Conservation (phyloP, 2,113 vertebrate genomes). For the Micronycteris hirsuta region DNA sequence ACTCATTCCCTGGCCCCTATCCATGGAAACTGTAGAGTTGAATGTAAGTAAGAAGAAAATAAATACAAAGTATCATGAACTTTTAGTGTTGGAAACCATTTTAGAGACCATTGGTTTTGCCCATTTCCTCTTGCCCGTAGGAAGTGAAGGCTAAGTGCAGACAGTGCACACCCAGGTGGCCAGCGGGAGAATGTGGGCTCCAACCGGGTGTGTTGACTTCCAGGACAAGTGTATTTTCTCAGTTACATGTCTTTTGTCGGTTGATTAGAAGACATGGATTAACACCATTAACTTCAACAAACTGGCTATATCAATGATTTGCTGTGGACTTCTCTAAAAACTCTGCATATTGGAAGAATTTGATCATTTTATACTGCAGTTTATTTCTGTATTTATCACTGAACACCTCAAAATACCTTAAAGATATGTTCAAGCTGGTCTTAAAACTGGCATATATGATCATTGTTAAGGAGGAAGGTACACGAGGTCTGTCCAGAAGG, state of each 20-base stretch:
- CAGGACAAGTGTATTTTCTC: not conserved
- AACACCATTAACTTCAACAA: not conserved
- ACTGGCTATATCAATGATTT: not conserved
- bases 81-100: not conserved
- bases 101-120: not conserved
- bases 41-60: not conserved
- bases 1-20: accelerated
- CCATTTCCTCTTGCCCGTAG: not conserved
- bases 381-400: not conserved
- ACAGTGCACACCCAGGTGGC: not conserved
- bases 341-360: not conserved
- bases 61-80: not conserved
- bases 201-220: not conserved
- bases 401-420: not conserved
- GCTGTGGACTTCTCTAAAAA: not conserved
- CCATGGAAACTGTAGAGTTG: not conserved
- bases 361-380: not conserved
- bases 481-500: no score
- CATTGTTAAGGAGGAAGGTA: not conserved
- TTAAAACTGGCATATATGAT: not conserved
- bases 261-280: not conserved
- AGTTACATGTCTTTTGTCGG: not conserved
- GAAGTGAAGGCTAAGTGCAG: not conserved
- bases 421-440: not conserved
- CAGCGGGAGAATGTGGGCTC: accelerated